phyloP scores from a whole-genome alignment of 2,113 vertebrate genomes.

The Mellivora capensis region DNA sequence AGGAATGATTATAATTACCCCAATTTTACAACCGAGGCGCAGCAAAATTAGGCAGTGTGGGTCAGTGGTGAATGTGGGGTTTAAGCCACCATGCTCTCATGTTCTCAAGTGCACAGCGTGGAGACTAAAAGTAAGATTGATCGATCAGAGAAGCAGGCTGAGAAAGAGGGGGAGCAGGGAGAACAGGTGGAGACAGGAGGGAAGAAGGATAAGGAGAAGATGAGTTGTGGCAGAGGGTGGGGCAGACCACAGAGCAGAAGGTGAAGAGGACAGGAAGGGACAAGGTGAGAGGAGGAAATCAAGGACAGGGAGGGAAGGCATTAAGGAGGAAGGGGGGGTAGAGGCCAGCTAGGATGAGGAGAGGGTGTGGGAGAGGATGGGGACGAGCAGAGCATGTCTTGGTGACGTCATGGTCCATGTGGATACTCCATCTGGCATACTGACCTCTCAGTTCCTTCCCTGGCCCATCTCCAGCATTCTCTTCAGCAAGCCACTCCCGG shows the following conservation, averaged over 20 bases:
- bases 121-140: background rate
- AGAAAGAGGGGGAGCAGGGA: background rate
- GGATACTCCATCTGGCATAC: background rate
- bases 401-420: fast-evolving
- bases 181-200: background rate
- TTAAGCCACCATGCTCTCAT: background rate
- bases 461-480: background rate
- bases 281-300: background rate
- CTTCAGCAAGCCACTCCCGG: background rate
- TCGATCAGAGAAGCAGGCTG: background rate
- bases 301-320: background rate
- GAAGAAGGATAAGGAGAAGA: background rate
- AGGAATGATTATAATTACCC: background rate
- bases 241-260: background rate
- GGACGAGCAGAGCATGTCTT: background rate
- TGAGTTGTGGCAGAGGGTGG: background rate
- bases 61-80: background rate
- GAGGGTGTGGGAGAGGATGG: background rate
- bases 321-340: background rate
- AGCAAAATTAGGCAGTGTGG: background rate
- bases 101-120: background rate
- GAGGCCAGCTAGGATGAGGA: background rate
- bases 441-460: background rate
- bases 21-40: background rate
- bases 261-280: background rate